phyloP scores from a whole-genome alignment of 2,113 vertebrate species.

The Dromiciops gliroides region DNA sequence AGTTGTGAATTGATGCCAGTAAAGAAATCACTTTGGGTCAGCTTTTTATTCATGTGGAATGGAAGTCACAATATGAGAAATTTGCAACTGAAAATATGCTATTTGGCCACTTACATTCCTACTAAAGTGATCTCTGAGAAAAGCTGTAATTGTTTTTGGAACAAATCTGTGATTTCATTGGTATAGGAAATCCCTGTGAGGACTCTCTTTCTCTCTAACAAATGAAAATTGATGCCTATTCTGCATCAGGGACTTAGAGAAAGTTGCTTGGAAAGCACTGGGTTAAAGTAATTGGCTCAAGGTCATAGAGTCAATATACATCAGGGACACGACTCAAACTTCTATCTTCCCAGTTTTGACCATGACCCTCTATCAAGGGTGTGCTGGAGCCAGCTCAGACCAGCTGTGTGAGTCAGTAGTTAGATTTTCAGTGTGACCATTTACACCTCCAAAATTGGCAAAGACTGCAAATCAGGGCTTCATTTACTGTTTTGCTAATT shows the following conservation, averaged over 20 bases:
- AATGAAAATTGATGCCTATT: neutral
- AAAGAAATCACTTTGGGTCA: neutral
- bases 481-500: too few species aligned
- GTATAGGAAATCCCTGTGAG: neutral
- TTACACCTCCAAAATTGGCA: too few species aligned
- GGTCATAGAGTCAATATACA: neutral
- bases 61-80: neutral
- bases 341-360: neutral
- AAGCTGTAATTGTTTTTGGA: neutral
- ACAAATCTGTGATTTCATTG: neutral
- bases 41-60: neutral
- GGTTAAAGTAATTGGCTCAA: neutral
- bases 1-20: neutral
- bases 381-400: neutral
- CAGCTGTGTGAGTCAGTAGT: neutral
- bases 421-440: neutral
- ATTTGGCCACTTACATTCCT: neutral
- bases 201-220: too few species aligned
- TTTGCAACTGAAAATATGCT: neutral
- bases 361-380: neutral
- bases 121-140: slow-evolving; percentile 20
- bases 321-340: neutral
- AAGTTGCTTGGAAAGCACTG: neutral
- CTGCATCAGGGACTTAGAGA: neutral
- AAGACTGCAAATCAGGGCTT: too few species aligned